Evolutionary conservation across 1,140 invertebrate species (phyloP), one percentile per base, ranked within the genome.

Genomic region (Limonius californicus): DNA sequence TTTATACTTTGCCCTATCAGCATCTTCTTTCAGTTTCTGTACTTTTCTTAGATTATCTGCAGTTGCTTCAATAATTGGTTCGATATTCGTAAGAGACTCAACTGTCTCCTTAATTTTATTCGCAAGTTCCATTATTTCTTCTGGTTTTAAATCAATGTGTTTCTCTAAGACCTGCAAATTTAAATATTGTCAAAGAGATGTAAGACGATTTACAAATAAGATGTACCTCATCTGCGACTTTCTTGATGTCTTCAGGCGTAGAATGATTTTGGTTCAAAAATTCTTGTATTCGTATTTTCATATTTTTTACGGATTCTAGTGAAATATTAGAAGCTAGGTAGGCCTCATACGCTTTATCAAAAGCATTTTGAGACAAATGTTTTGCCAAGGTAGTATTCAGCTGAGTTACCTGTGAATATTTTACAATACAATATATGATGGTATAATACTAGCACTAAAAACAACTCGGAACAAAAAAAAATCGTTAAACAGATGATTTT

Each of bases 51-150:
- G 77, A 77, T 95, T 91, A 23, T 85, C 84, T 54, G 85, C 84
- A 0, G 96, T 98, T 50, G 89, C 94, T 18, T 82, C 80, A 35
- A 98, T 86, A 69, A 98, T 98, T 61, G 84, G 82, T 69, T 97
- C 92, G 59, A 96, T 95, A 74, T 98, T 86, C 23, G 90, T 94
- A 3, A 98, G 78, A 7, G 89, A 89, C 1, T 86, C 84, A 4
- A 97, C 90, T 6, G 93, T 94, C 14, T 85, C 79, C 71, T 93
- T 91, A 56, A 98, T 98, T 68, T 90, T 81, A 35, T 85, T 80
- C 1, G 94, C 92, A 42, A 98, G 74, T 19, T 87, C 81, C 47
- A 84, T 85, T 59, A 98, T 97, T 80, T 97, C 87, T 59, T 93
- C 86, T 2, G 94, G 94, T 73, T 87, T 84, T 42, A 92, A 74